Percentiles rank a stretch among this genome's conserved stretches.
Evolutionary conservation across 2,888 invertebrate genomes (phyloP).

Genomic region (Flabesymbios commensalis): DNA sequence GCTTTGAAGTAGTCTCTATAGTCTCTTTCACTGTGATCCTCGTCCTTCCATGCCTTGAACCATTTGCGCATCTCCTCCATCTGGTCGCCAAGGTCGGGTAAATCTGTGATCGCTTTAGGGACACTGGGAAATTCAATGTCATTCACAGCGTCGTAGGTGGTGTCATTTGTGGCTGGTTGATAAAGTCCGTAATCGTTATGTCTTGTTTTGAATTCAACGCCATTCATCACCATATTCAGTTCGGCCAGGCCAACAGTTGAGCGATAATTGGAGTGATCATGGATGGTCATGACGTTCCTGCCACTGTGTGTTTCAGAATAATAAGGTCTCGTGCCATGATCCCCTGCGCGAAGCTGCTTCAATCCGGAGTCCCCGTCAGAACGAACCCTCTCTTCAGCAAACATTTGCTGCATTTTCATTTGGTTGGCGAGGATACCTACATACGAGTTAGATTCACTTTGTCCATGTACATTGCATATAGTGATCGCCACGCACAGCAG

Average conservation of each 20-base stretch:
- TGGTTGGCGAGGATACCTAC: no score
- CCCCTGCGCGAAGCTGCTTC: slow-evolving; percentile 1
- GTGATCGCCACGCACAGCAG: no score
- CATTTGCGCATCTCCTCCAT: slow-evolving; percentile 45
- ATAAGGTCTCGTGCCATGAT: slow-evolving; percentile 36
- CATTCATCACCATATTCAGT: slow-evolving; percentile 42
- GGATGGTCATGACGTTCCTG: slow-evolving; percentile 35
- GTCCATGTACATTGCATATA: no score
- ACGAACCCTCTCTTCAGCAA: slow-evolving; percentile 17
- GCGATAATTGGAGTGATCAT: slow-evolving; percentile 48
- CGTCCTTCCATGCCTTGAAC: slow-evolving; percentile 48
- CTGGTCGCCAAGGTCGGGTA: slow-evolving; percentile 33
- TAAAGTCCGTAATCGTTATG: slow-evolving; percentile 48
- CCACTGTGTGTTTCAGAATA: slow-evolving; percentile 28
- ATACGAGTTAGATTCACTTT: no score
- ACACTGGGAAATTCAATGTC: slow-evolving; percentile 35
- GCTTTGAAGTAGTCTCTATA: slow-evolving; percentile 49
- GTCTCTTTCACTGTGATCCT: slow-evolving; percentile 37
- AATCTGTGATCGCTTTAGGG: no score
- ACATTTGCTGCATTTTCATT: slow-evolving; percentile 17
- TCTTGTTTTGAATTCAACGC: slow-evolving; percentile 48
- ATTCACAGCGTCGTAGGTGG: slow-evolving; percentile 36
- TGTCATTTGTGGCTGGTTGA: slow-evolving; percentile 27
- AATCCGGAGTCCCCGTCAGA: slow-evolving; percentile 26
- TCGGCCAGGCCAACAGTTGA: slow-evolving; percentile 42